Evolutionary conservation across 2,113 vertebrate species (phyloP), one percentile per base, ranked within the genome.

Genomic region (Aepyceros melampus): DNA sequence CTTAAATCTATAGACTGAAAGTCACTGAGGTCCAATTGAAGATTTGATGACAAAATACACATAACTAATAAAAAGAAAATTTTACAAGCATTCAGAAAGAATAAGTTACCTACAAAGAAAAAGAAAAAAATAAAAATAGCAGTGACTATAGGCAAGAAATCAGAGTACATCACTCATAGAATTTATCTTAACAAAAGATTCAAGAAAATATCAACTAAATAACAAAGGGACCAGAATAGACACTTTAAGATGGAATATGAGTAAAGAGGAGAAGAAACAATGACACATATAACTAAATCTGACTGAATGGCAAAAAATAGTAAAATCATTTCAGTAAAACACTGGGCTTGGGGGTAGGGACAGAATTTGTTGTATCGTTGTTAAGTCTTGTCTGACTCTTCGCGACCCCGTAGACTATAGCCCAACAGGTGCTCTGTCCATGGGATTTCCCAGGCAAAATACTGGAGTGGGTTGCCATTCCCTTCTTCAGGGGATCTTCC

Each of bases 251-350:
- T 6, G 11, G 21, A 25, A 86, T 13, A 33, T 27, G 53, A 76
- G 82, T 40, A 36, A 55, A 83, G 81, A 55, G 16, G 29, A 93
- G 45, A 82, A 10, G 45, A 91, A 90, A 64, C 40, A 62, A 89
- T n/a, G 23, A 94, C 29, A 82, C 17, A 25, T 40, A 79, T 25
- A 90, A 43, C 36, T 81, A 79, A 49, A 95, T 60, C 64, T 82
- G 25, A 96, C 56, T 87, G 17, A 87, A 90, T 78, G 43, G 84
- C 17, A 79, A 92, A 87, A 82, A 82, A 56, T 8, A 94, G 29
- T 40, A 74, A 82, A 86, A 90, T 47, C 81, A 78, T 60, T 64
- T 87, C 51, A 56, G 64, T 33, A 60, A 55, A 96, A 90, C 40
- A 71, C 2, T 27, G 78, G 27, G 8, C 7, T 31, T 49, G 43